Evolutionary conservation across 2,797 vertebrate genomes (phyloP), one percentile per base, ranked within the genome.

Genomic region (Mastacembelus armatus): DNA sequence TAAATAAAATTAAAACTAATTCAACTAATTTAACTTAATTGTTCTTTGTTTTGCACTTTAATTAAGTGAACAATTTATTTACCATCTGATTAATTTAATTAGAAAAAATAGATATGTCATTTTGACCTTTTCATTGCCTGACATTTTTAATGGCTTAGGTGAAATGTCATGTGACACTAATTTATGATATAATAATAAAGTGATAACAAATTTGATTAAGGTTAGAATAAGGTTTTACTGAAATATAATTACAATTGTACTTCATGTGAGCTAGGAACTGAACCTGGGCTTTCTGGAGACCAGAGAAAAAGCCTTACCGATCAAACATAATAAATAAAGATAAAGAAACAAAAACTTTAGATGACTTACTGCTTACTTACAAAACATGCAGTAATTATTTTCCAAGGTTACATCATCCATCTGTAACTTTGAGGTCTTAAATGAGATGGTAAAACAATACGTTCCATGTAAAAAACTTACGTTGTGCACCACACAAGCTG

Each of bases 261-360:
- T 24, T n/a, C 18, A 60, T 16, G 5, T 27, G 7, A 66, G 32
- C 18, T 15, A 1, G 47, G 2, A 67, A 57, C 7, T 42, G 24
- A 67, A 5, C n/a, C n/a, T n/a, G 12, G 10, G 8, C 16, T 43
- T 67, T 69, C 27, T 56, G 19, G 12, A 68, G 59, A 67, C 12
- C 3, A 65, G 54, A 58, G 18, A 32, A 74, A 84, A 60, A 66
- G 71, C 57, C 62, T 77, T 77, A 55, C n/a, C 58, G 52, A 52
- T 82, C 51, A 61, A 54, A 77, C 15, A 52, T 33, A 51, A 51
- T 70, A 64, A 71, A 54, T 32, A 61, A 59, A 33, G 27, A 73
- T 57, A 80, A 78, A 69, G 55, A 52, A 40, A 65, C 18, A 63
- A 62, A 15, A 69, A 70, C 63, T 54, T 29, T 22, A 19, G 38